A percentile compares a stretch with the other conserved stretches of the same genome.
Conservation (phyloP, 2,797 vertebrate genomes). For the Fratercula arctica region DNA sequence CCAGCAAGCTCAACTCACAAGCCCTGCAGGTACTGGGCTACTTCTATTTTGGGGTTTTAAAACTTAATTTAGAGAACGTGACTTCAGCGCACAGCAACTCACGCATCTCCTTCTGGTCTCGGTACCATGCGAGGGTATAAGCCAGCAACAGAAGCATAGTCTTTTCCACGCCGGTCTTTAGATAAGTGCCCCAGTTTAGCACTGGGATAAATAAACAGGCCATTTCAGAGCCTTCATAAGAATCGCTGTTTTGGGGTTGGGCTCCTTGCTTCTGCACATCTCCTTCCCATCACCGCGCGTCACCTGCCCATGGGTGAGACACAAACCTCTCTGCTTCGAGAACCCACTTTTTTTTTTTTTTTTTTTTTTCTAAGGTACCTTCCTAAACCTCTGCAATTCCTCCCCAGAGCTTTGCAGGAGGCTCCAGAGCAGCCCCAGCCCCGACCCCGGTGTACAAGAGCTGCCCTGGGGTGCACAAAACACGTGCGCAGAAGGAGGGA, state of each 20-base stretch:
- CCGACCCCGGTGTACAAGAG: rapidly evolving
- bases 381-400: background rate
- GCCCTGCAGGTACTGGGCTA: background rate
- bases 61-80: rapidly evolving
- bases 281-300: background rate
- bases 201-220: background rate
- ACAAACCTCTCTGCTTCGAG: background rate
- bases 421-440: background rate
- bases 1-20: background rate
- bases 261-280: background rate
- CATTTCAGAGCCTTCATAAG: background rate
- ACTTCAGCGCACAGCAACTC: background rate
- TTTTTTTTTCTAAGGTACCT: background rate
- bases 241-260: background rate
- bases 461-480: background rate
- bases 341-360: background rate
- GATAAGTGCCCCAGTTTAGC: background rate
- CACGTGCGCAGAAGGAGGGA: rapidly evolving
- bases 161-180: background rate
- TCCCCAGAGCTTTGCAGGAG: background rate
- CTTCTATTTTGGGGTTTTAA: background rate
- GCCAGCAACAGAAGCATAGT: background rate
- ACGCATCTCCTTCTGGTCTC: background rate
- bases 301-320: background rate
- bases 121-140: rapidly evolving